These are phyloP conservation scores for Pocota personata DNA, from an alignment of 2,888 invertebrate species.

Conservation along the genomic window DNA sequence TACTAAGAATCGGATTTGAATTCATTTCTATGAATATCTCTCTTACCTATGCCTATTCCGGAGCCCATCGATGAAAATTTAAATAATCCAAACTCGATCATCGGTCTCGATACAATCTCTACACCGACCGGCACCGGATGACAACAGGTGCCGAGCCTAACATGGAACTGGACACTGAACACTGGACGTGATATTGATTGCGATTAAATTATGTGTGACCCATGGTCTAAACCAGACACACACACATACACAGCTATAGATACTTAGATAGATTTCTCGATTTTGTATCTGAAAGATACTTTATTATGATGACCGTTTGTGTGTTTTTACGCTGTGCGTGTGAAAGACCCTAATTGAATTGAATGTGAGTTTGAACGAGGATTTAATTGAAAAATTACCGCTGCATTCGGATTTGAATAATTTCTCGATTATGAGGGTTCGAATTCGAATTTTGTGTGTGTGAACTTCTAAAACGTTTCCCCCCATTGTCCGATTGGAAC, in stretches of 20 bases:
- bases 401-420: slow-evolving; percentile 66
- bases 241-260: not conserved
- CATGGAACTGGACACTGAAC: slow-evolving; percentile 50
- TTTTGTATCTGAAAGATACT: slow-evolving; percentile 7
- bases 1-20: slow-evolving; percentile 41
- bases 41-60: slow-evolving; percentile 2
- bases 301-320: slow-evolving; percentile 31
- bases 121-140: slow-evolving; percentile 4
- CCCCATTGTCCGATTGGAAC: not conserved
- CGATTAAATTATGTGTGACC: slow-evolving; percentile 60
- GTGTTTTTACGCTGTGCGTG: slow-evolving; percentile 43
- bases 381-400: slow-evolving; percentile 73
- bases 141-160: slow-evolving; percentile 63
- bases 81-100: slow-evolving; percentile 59
- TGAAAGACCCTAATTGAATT: slow-evolving; percentile 70
- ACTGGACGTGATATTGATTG: slow-evolving; percentile 55
- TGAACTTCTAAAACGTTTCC: not conserved
- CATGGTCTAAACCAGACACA: not conserved
- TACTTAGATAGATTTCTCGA: no score
- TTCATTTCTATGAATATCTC: slow-evolving; percentile 24
- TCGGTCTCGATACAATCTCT: slow-evolving; percentile 25
- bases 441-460: no score
- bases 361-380: slow-evolving; percentile 72
- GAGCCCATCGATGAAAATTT: slow-evolving; percentile 39
- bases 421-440: slow-evolving; percentile 60